Base-by-base conservation (phyloP, 2,888 invertebrate genomes). In the Caenorhabditis virilis region DNA sequence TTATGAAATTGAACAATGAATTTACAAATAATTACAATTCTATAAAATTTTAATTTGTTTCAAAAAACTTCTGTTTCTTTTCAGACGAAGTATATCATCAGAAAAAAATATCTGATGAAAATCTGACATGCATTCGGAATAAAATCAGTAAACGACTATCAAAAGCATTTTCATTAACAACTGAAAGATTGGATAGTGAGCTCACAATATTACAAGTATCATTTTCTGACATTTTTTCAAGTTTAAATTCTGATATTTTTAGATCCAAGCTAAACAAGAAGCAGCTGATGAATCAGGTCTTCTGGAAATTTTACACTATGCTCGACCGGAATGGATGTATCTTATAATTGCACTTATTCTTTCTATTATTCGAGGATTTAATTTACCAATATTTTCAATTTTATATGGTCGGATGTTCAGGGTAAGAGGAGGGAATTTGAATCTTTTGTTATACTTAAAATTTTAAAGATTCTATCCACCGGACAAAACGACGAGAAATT, bases 391-490 rank as follows among this genome's bases (percentile, higher is more conserved):
- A 1, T 79, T 78, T 51, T 74, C 79, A 6, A 42, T 79, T 36
- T 65, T 79, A 9, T 79, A 79, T 59, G 79, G 79, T 23, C 63
- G 65, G 20, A 56, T 78, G 61, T 79, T 79, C 54, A 58, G 16
- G 25, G 64, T 60, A 18, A 18, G 43, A 25, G n/a, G 3, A 38
- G 13, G 11, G n/a, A n/a, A n/a, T n/a, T n/a, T n/a, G n/a, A n/a
- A n/a, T n/a, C n/a, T n/a, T n/a, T n/a, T n/a, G n/a, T n/a, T n/a
- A n/a, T n/a, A n/a, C n/a, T n/a, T n/a, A n/a, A n/a, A n/a, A n/a
- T n/a, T n/a, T n/a, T n/a, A n/a, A n/a, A 58, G 46, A 59, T 52
- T 13, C 25, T 65, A 22, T 45, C 59, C 6, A 48, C 36, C 7
- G 53, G 55, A 15, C 26, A 50, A 6, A 46, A 59, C 20, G 56